A percentile compares a stretch with the other conserved stretches of the same genome.
Evolutionary conservation across 2,797 vertebrate species (phyloP).

Genomic region (Atherinosoma microstoma): DNA sequence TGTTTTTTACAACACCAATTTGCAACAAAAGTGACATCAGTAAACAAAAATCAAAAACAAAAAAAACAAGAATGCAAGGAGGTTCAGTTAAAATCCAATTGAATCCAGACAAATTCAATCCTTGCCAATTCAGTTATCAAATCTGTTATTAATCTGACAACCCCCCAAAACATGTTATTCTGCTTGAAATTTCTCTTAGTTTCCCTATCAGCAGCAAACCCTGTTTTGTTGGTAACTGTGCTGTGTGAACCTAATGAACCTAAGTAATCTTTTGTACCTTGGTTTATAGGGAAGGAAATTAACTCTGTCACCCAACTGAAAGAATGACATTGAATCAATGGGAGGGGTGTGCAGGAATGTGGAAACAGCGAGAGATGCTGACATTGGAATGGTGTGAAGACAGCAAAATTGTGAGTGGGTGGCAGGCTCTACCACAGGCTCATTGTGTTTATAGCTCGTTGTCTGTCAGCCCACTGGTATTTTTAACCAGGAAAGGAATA

Average conservation of each 20-base stretch:
- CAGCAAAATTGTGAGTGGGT: slow-evolving; percentile 54
- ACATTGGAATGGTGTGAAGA: slow-evolving; percentile 26
- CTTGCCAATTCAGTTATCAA: neutral
- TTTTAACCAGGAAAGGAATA: slow-evolving; percentile 60
- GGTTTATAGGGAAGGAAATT: slow-evolving; percentile 24
- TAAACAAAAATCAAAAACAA: neutral
- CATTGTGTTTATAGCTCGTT: slow-evolving; percentile 66
- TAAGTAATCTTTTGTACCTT: slow-evolving; percentile 19
- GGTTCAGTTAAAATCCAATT: neutral
- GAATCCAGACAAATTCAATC: neutral
- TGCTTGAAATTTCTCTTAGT: neutral
- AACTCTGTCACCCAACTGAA: slow-evolving; percentile 26
- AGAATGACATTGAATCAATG: slow-evolving; percentile 31
- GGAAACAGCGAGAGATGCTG: slow-evolving; percentile 24
- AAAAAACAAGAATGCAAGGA: neutral
- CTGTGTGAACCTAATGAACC: slow-evolving; percentile 18
- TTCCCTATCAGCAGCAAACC: neutral
- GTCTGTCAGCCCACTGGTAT: slow-evolving; percentile 67
- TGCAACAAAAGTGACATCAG: neutral
- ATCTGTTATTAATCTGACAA: neutral
- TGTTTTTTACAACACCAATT: neutral
- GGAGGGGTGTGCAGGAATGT: slow-evolving; percentile 28
- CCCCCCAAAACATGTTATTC: neutral
- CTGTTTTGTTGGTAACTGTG: neutral
- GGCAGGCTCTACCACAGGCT: slow-evolving; percentile 52